These are phyloP conservation scores for Labrus mixtus DNA, from an alignment of 2,113 vertebrate genomes.

Conservation along the genomic window DNA sequence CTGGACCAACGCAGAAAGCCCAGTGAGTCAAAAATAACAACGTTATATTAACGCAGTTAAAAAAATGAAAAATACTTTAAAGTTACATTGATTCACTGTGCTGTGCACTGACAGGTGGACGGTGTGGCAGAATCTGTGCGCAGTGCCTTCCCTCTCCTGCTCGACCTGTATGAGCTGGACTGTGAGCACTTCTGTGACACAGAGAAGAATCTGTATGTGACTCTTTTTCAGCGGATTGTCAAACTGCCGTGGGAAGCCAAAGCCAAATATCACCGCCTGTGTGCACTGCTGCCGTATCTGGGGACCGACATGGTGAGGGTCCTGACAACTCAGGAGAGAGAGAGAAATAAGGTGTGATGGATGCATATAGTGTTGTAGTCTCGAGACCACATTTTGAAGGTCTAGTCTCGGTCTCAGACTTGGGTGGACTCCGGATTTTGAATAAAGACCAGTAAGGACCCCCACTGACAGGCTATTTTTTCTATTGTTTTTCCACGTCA, in stretches of 20 bases:
- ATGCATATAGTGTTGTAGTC: no score
- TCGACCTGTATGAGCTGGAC: constrained; percentile 87
- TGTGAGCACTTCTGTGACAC: constrained; percentile 79
- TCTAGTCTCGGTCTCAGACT: no score
- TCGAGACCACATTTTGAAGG: no score
- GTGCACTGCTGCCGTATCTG: constrained; percentile 86
- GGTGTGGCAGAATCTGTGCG: constrained; percentile 86
- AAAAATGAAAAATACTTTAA: no score
- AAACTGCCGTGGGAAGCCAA: constrained; percentile 88
- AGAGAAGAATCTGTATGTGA: constrained; percentile 77
- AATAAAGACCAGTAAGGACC: no score
- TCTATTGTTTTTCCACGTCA: no score
- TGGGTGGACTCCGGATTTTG: no score
- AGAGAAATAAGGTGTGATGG: no score
- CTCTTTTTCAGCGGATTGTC: constrained; percentile 80
- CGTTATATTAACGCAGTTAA: no score
- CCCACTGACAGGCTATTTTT: no score
- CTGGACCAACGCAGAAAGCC: constrained; percentile 89
- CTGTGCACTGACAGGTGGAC: constrained; percentile 80
- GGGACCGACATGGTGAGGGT: constrained; percentile 85
- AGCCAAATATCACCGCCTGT: constrained; percentile 86
- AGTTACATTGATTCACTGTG: background rate
- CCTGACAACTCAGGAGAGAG: background rate
- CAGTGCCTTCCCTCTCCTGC: constrained; percentile 82
- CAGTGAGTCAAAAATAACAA: constrained; percentile 77